These are phyloP conservation scores for Astreopora myriophthalma DNA, from an alignment of 64 coral and sea anemone species.

Conservation along the genomic window DNA sequence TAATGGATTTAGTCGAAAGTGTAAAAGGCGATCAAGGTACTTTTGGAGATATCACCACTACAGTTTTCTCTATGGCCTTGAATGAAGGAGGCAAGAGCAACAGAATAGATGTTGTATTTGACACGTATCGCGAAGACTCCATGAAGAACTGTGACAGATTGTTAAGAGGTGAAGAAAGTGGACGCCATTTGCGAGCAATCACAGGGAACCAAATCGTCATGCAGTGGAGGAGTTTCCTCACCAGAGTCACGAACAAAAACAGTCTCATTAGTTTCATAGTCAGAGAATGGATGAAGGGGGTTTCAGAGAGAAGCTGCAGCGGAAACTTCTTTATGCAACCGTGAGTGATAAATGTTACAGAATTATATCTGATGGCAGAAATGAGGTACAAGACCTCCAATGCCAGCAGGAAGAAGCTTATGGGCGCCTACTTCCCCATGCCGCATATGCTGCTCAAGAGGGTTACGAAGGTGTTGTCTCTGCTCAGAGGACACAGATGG, in stretches of 20 bases:
- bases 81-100: not conserved
- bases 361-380: not conserved
- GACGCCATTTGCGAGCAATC: no score
- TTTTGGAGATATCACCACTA: not conserved
- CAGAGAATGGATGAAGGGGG: no score
- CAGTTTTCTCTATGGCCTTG: slow-evolving; percentile 4
- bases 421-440: not conserved
- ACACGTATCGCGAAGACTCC: not conserved
- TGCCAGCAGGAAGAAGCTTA: not conserved
- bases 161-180: no score
- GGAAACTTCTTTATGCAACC: not conserved
- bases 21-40: no score
- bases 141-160: no score
- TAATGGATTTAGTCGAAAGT: slow-evolving; percentile 46
- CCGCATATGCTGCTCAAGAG: not conserved
- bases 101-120: slow-evolving; percentile 47
- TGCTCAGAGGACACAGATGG: slow-evolving; percentile 50
- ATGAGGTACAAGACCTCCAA: not conserved
- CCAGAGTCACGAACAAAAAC: no score
- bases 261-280: no score
- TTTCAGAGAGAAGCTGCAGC: no score
- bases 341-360: not conserved
- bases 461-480: not conserved
- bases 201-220: not conserved
- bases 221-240: not conserved